phyloP scores from a whole-genome alignment of 2,113 vertebrate genomes.

The Pardalotus punctatus region DNA sequence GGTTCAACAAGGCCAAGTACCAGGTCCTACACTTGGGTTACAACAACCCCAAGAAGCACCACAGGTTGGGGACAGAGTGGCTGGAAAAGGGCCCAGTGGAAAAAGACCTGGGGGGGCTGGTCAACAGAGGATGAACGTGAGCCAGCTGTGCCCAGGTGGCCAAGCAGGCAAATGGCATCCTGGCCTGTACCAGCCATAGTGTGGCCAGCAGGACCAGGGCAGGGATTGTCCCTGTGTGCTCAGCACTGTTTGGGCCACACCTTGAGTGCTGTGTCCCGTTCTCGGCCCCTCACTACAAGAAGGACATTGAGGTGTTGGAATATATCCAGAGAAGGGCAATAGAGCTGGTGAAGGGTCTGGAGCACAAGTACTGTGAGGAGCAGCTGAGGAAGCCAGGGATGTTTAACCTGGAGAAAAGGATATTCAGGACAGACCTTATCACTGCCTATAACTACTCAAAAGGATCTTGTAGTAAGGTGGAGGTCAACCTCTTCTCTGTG shows the following conservation, averaged over 20 bases:
- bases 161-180: not conserved
- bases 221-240: not conserved
- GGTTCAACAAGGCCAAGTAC: not conserved
- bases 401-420: not conserved
- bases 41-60: not conserved
- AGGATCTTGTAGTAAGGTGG: not conserved
- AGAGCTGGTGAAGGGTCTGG: not conserved
- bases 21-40: not conserved
- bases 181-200: not conserved
- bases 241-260: not conserved
- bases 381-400: not conserved
- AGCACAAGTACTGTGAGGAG: not conserved
- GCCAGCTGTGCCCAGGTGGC: accelerated
- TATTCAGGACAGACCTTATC: no score
- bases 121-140: accelerated
- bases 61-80: not conserved
- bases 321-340: not conserved
- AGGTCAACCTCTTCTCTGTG: not conserved
- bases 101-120: not conserved
- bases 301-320: not conserved
- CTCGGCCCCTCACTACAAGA: not conserved
- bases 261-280: not conserved
- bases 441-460: not conserved
- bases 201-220: not conserved
- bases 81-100: not conserved